Evolutionary conservation across 2,113 vertebrate species (phyloP).

Genomic region (Struthio camelus): DNA sequence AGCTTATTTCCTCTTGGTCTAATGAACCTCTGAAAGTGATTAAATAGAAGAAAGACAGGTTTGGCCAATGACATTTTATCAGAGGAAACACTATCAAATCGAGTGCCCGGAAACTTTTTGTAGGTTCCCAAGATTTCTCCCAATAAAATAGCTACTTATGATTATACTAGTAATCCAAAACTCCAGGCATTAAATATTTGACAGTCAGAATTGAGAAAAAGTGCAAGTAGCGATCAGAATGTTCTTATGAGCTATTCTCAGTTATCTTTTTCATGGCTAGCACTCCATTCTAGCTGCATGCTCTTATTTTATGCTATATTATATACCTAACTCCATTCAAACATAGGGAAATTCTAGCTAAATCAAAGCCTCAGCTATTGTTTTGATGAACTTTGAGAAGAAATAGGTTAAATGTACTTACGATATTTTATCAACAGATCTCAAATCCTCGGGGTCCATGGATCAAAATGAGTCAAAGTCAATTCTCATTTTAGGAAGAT

Average conservation of each 20-base stretch:
- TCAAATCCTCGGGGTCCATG: background rate
- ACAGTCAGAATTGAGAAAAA: background rate
- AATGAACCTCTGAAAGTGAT: conserved; percentile 71
- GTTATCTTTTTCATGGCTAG: background rate
- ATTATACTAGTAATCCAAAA: background rate
- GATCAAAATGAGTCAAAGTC: background rate
- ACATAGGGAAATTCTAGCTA: background rate
- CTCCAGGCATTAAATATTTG: background rate
- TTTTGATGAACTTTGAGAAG: background rate
- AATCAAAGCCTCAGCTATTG: background rate
- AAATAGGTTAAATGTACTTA: background rate
- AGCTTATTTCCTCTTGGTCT: conserved; percentile 65
- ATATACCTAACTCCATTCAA: background rate
- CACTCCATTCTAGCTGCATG: background rate
- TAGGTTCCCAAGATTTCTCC: background rate
- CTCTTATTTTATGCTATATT: background rate
- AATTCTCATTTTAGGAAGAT: background rate
- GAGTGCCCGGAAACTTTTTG: background rate
- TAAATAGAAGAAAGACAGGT: conserved; percentile 61
- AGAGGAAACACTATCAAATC: conserved; percentile 49
- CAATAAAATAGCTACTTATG: background rate
- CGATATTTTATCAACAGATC: background rate
- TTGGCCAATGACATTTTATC: conserved; percentile 58
- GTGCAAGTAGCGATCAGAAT: background rate
- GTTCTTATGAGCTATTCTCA: background rate